Base-by-base conservation (phyloP, 1,140 invertebrate genomes). In the Lordiphosa clarofinis region DNA sequence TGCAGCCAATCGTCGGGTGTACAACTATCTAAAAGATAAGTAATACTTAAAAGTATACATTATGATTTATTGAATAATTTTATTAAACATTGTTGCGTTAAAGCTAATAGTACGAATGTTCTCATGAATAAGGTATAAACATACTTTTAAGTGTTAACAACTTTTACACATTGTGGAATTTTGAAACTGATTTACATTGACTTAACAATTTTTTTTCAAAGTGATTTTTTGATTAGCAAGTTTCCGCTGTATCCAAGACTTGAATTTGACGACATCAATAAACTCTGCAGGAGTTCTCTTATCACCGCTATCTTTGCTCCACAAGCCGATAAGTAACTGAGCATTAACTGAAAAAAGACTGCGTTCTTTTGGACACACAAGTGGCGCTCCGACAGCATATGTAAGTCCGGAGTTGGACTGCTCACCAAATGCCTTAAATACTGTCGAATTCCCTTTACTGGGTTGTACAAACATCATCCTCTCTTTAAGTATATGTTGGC, bases 321-420 rank as follows among this genome's bases (percentile, higher is more conserved):
- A 68, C n/a, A 21, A 4, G 0, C 69, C 63, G 4, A 53, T 31
- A 2, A 56, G 15, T 15, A 15, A 15, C 1, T 15, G 15, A 15
- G 15, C 13, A 58, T 44, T 13, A 46, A 63, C 0, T 3, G 19
- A 19, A 3, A 3, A 19, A 19, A 1, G 19, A 19, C 19, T 33
- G 0, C 8, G 63, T 6, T 24, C 9, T 1, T 24, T 47, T n/a
- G 58, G 46, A 40, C 71, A 74, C 0, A 54, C 58, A 1, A 73
- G 39, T 0, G 64, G 24, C 1, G 70, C 43, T 6, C 70, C 72
- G 0, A 0, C 12, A 2, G 38, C 11, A 21, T 11, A 38, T 4
- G 0, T 5, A 9, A 31, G 3, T 33, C 7, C 12, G 33, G 5
- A 24, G 4, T 24, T 24, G 33, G 5, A 24, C 21, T 24, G 2